Conservation (phyloP, 2,888 invertebrate species). For the Choreutis nemorana region DNA sequence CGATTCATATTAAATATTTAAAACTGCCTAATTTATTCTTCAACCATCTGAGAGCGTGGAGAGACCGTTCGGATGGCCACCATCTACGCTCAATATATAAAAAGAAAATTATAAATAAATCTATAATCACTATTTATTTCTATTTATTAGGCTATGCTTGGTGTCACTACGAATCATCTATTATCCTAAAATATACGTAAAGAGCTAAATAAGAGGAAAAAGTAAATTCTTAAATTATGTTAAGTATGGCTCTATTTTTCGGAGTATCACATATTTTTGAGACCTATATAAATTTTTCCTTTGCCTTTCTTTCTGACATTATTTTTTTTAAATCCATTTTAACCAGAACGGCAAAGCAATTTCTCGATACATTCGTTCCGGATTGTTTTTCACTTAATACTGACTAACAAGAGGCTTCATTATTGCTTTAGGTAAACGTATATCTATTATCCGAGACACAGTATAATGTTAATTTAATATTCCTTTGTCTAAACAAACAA, state of each 20-base stretch:
- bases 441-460: slow-evolving; percentile 29
- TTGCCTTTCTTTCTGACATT: no score
- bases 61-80: slow-evolving; percentile 21
- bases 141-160: slow-evolving; percentile 59
- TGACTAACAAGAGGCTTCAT: slow-evolving; percentile 28
- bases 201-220: no score
- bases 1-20: slow-evolving; percentile 45
- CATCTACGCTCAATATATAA: slow-evolving; percentile 35
- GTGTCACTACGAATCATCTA: slow-evolving; percentile 54
- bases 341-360: no score
- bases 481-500: no score
- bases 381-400: no score
- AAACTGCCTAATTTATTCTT: slow-evolving; percentile 46
- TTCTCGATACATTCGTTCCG: no score
- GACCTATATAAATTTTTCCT: no score
- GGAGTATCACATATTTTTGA: slow-evolving; percentile 26
- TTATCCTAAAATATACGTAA: no score
- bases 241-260: slow-evolving; percentile 32
- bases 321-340: no score
- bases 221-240: no score
- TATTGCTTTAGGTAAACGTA: slow-evolving; percentile 35
- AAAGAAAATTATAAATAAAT: slow-evolving; percentile 54
- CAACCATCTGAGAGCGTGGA: slow-evolving; percentile 34
- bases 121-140: slow-evolving; percentile 58
- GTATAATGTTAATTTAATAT: no score